These are phyloP conservation scores for Pseudorhombus dupliciocellatus DNA, from an alignment of 2,113 vertebrate genomes.

Conservation along the genomic window DNA sequence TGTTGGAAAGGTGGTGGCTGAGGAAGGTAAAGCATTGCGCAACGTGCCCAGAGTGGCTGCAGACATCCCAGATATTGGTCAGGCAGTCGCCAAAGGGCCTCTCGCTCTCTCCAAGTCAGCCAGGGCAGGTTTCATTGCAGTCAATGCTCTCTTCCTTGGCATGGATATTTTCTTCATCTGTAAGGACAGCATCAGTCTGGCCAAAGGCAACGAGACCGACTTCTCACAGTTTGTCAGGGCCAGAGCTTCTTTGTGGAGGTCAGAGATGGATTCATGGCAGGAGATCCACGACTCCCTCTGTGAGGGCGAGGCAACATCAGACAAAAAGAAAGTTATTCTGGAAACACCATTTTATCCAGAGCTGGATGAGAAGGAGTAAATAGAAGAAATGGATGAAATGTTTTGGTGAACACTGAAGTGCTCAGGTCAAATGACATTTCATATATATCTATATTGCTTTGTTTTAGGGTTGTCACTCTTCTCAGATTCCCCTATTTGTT, in stretches of 20 bases:
- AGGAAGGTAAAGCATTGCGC: constrained; percentile 30
- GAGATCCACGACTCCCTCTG: constrained; percentile 20
- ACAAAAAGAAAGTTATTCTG: constrained; percentile 19
- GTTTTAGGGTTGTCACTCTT: too few relatives aligned
- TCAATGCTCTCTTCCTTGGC: constrained; percentile 55
- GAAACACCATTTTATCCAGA: constrained; percentile 34
- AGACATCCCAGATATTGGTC: constrained; percentile 53
- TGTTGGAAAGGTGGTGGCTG: constrained; percentile 12
- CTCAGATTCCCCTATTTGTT: too few relatives aligned
- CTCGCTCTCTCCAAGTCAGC: constrained; percentile 21
- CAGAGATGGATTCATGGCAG: constrained; percentile 51
- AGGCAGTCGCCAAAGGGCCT: constrained; percentile 40
- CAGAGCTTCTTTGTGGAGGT: constrained; percentile 49
- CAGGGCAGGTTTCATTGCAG: constrained; percentile 5
- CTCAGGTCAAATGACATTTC: too few relatives aligned
- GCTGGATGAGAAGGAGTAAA: background rate
- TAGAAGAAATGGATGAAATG: background rate
- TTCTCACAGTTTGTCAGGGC: constrained; percentile 55
- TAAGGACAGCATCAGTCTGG: constrained; percentile 57
- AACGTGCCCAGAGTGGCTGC: constrained; percentile 30
- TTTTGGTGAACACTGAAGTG: too few relatives aligned
- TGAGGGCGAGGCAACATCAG: constrained; percentile 4
- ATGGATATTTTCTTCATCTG: constrained; percentile 65
- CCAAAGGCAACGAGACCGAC: constrained; percentile 37
- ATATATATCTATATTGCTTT: too few relatives aligned